Evolutionary conservation across 2,113 vertebrate species (phyloP).

Genomic region (Hylia prasina): DNA sequence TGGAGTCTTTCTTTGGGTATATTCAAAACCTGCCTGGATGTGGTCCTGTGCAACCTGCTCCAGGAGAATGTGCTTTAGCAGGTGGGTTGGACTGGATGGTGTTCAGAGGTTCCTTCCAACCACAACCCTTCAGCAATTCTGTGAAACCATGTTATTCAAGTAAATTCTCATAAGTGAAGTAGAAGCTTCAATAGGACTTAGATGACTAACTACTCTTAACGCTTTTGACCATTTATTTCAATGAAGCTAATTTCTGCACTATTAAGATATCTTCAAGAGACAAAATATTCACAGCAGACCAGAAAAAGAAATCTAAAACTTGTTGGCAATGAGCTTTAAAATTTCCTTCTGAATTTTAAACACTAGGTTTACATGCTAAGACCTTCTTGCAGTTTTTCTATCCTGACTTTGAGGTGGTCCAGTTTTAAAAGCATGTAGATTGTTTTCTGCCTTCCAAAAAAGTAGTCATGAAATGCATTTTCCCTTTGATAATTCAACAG

Average conservation of each 20-base stretch:
- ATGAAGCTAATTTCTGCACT: not conserved
- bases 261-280: not conserved
- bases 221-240: not conserved
- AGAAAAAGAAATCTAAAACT: not conserved
- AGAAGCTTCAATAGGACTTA: not conserved
- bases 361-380: not conserved
- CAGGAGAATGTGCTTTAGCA: not conserved
- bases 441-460: not conserved
- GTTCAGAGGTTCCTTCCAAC: not conserved
- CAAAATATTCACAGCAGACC: constrained; percentile 1
- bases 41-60: not conserved
- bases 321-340: not conserved
- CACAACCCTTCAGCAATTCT: not conserved
- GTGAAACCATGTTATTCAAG: not conserved
- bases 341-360: constrained; percentile 16
- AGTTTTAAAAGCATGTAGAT: not conserved
- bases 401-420: not conserved
- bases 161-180: not conserved
- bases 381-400: not conserved
- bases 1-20: not conserved
- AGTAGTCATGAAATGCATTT: not conserved
- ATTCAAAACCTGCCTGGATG: not conserved
- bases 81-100: not conserved
- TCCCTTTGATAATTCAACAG: not conserved
- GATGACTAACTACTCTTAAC: not conserved